Evolutionary conservation across 1,140 invertebrate species (phyloP).

Genomic region (Hyphantria cunea): DNA sequence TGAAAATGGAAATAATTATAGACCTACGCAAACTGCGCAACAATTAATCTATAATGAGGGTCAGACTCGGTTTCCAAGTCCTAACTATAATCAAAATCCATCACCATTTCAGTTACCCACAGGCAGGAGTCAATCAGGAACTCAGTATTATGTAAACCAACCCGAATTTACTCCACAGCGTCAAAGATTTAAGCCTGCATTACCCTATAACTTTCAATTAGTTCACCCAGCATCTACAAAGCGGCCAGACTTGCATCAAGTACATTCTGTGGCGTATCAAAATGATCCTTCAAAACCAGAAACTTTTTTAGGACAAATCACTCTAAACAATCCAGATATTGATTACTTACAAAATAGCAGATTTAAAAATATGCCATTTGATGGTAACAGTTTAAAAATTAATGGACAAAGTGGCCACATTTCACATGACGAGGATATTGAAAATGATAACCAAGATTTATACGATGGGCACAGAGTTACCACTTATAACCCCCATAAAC

Average conservation of each 20-base stretch:
- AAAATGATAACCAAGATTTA: constrained; percentile 76
- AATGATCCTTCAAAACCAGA: constrained; percentile 82
- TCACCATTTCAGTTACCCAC: constrained; percentile 76
- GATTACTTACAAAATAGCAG: constrained; percentile 70
- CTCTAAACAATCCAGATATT: constrained; percentile 82
- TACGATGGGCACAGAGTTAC: constrained; percentile 76
- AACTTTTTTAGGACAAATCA: constrained; percentile 83
- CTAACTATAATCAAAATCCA: constrained; percentile 75
- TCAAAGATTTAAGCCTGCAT: constrained; percentile 67
- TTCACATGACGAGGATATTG: constrained; percentile 68
- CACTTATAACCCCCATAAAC: constrained; percentile 75
- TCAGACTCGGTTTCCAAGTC: constrained; percentile 64
- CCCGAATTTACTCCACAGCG: constrained; percentile 66
- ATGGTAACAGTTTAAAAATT: constrained; percentile 72
- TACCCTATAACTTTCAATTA: constrained; percentile 75
- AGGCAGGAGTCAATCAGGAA: constrained; percentile 71
- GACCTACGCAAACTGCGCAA: constrained; percentile 56
- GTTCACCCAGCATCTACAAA: constrained; percentile 77
- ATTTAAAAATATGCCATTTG: constrained; percentile 74
- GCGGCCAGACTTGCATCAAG: constrained; percentile 70
- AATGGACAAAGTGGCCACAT: constrained; percentile 72
- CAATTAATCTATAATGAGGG: constrained; percentile 66
- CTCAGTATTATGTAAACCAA: constrained; percentile 76
- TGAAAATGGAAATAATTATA: constrained; percentile 65
- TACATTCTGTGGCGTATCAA: constrained; percentile 78